Conservation (phyloP, 2,113 vertebrate species). For the Phylloscopus whistleri region DNA sequence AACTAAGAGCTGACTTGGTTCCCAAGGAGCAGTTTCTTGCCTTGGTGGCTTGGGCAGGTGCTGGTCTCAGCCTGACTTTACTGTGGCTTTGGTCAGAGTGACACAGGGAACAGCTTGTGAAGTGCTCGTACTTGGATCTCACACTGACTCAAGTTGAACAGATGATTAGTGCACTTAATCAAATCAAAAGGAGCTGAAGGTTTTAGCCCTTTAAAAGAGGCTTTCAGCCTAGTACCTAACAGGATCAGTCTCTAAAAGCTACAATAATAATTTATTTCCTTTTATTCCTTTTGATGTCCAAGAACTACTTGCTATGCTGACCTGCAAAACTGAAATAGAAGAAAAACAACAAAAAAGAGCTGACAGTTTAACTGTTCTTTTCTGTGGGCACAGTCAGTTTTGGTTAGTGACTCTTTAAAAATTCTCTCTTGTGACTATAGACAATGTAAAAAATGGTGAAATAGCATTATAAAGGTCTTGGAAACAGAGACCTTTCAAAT, state of each 20-base stretch:
- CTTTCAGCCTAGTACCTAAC: neutral
- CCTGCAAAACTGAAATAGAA: neutral
- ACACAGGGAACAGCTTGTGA: neutral
- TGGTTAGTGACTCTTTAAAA: neutral
- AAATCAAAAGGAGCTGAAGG: conserved; percentile 33
- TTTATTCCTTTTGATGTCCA: neutral
- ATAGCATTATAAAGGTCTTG: neutral
- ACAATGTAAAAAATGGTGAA: neutral
- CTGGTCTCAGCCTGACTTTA: neutral
- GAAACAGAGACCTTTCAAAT: neutral
- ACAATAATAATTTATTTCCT: neutral
- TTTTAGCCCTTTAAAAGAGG: conserved; percentile 28
- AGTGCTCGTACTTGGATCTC: neutral
- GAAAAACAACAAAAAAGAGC: neutral
- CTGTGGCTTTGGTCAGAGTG: neutral
- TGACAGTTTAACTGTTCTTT: neutral
- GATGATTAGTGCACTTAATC: conserved; percentile 1
- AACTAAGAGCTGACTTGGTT: neutral
- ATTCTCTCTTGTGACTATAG: neutral
- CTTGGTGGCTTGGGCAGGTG: neutral
- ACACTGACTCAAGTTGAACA: neutral
- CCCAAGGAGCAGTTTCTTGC: neutral
- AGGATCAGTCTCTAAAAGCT: neutral
- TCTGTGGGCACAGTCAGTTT: neutral
- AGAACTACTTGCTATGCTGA: neutral